Evolutionary conservation across 2,888 invertebrate species (phyloP).

Genomic region (Eurois occulta): DNA sequence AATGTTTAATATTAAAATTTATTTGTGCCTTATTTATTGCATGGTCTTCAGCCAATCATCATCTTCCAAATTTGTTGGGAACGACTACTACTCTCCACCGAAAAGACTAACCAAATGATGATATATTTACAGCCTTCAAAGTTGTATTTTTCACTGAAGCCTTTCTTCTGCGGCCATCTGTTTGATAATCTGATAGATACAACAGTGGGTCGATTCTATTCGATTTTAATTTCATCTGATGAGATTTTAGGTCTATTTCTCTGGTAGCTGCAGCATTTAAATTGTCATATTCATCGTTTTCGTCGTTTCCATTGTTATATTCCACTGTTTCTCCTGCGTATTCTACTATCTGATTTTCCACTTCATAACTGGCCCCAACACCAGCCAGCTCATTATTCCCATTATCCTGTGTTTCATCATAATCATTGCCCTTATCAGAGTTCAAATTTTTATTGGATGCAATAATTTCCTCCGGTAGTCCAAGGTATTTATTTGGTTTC

Average conservation of each 20-base stretch:
- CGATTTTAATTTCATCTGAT: background rate
- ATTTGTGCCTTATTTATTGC: constrained; percentile 39
- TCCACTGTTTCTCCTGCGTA: background rate
- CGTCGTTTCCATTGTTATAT: background rate
- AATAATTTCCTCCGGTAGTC: background rate
- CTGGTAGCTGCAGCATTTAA: background rate
- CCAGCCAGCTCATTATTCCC: background rate
- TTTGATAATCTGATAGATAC: constrained; percentile 46
- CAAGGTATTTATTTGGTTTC: constrained; percentile 75
- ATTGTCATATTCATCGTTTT: no score
- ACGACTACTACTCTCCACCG: background rate
- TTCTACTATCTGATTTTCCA: background rate
- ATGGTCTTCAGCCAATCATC: background rate
- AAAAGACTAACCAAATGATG: background rate
- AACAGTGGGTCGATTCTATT: constrained; percentile 22
- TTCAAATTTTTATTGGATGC: no score
- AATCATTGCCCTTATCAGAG: no score
- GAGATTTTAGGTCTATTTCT: constrained; percentile 12
- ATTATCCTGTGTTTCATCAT: no score
- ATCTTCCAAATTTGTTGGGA: background rate
- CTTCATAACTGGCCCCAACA: background rate
- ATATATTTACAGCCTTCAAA: background rate
- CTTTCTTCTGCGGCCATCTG: constrained; percentile 29
- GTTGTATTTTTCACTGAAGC: background rate
- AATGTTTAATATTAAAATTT: constrained; percentile 75